Conservation (phyloP, 2,113 vertebrate species). For the Phylloscopus whistleri region DNA sequence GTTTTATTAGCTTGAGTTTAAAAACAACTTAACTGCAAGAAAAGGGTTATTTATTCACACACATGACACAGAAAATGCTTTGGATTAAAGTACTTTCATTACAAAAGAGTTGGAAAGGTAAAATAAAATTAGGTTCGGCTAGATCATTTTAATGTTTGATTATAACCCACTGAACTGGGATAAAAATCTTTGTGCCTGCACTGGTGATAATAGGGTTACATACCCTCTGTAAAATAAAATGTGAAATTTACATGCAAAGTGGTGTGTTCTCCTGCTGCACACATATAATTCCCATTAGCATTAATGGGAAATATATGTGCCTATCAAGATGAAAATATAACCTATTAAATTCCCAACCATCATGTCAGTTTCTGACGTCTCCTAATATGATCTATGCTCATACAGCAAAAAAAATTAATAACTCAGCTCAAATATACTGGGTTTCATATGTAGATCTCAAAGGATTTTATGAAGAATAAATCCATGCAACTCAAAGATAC, state of each 20-base stretch:
- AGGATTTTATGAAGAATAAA: neutral
- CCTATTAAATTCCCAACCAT: conserved; percentile 31
- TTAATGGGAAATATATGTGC: conserved; percentile 52
- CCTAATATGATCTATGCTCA: neutral
- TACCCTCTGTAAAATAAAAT: conserved; percentile 40
- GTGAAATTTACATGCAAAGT: conserved; percentile 57
- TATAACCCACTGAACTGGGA: conserved; percentile 1
- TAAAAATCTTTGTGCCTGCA: neutral
- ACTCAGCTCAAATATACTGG: neutral
- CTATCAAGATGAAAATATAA: conserved; percentile 39
- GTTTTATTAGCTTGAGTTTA: conserved; percentile 28
- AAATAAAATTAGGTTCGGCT: conserved; percentile 48
- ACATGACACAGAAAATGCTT: conserved; percentile 33
- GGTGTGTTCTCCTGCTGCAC: conserved; percentile 22
- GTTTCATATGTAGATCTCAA: neutral
- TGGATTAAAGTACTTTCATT: conserved; percentile 56
- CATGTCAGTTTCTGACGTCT: neutral
- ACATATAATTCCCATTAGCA: conserved; percentile 34
- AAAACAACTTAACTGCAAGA: conserved; percentile 25
- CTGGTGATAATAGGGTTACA: conserved; percentile 21
- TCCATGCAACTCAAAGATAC: neutral
- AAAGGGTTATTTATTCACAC: conserved; percentile 44
- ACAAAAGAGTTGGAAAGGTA: conserved; percentile 11
- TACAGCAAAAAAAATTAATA: neutral
- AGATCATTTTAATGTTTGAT: conserved; percentile 54